phyloP scores from a whole-genome alignment of 2,888 invertebrate species.

The Diplazon laetatorius region DNA sequence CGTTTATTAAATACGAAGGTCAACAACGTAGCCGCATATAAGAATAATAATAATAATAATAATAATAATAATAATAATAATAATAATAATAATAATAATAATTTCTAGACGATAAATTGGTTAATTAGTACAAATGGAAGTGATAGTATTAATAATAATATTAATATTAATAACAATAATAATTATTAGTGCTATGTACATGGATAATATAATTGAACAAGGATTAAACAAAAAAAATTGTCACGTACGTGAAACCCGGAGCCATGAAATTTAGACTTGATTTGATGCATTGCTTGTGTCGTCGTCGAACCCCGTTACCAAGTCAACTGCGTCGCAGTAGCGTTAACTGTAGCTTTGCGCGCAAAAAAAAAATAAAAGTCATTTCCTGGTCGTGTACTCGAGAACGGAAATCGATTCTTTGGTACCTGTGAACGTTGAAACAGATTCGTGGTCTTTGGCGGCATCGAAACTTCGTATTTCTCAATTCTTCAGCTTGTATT shows the following conservation, averaged over 20 bases:
- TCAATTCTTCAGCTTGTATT: conserved; percentile 10
- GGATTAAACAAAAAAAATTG: conserved; percentile 43
- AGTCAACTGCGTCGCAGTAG: conserved; percentile 7
- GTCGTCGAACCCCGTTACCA: conserved; percentile 11
- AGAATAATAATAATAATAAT: conserved; percentile 35
- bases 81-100: conserved; percentile 43
- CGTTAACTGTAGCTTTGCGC: conserved; percentile 41
- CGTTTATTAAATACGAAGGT: conserved; percentile 76
- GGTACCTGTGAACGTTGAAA: conserved; percentile 62
- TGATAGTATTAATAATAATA: conserved; percentile 61
- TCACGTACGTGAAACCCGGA: conserved; percentile 29
- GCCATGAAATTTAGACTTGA: conserved; percentile 33
- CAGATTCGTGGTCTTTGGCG: conserved; percentile 54
- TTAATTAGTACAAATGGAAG: conserved; percentile 54
- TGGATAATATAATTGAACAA: conserved; percentile 45
- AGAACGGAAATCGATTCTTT: conserved; percentile 65
- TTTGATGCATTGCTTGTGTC: conserved; percentile 31
- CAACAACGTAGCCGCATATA: conserved; percentile 68
- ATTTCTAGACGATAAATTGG: conserved; percentile 32
- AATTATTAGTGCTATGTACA: conserved; percentile 55
- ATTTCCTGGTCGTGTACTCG: conserved; percentile 57
- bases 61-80: conserved; percentile 43
- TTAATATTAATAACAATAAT: conserved; percentile 54
- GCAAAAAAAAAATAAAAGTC: conserved; percentile 41
- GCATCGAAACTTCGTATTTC: conserved; percentile 38